Evolutionary conservation across 2,888 invertebrate species (phyloP).

Genomic region (Trachelus troglodyta): DNA sequence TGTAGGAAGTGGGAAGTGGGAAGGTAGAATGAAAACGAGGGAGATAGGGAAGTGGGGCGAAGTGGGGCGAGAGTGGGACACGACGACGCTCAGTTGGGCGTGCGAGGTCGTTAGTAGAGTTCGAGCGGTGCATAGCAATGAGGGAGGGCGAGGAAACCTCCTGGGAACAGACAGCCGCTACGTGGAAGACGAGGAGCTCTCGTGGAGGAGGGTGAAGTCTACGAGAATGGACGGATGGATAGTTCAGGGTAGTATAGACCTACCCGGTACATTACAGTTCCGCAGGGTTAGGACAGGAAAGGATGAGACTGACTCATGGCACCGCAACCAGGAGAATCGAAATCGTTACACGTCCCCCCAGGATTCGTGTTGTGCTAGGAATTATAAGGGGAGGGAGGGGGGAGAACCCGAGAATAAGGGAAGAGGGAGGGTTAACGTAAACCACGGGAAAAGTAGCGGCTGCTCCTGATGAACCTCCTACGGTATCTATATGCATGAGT

Average conservation of each 20-base stretch:
- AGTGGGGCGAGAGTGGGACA: not conserved
- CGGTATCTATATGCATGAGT: not conserved
- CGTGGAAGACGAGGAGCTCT: constrained; percentile 35
- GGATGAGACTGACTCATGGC: constrained; percentile 58
- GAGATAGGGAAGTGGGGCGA: no score
- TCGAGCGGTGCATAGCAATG: constrained; percentile 65
- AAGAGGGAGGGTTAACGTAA: not conserved
- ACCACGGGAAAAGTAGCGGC: not conserved
- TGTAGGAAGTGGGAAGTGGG: no score
- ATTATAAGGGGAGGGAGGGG: constrained; percentile 26
- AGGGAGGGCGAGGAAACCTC: constrained; percentile 56
- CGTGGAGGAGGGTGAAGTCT: constrained; percentile 23
- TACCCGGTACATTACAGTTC: constrained; percentile 18
- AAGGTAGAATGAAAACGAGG: no score
- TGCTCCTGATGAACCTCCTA: not conserved
- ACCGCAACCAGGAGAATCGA: constrained; percentile 55
- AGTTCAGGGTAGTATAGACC: constrained; percentile 18
- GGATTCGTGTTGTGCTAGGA: constrained; percentile 61
- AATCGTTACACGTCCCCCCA: constrained; percentile 59
- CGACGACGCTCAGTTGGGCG: constrained; percentile 18
- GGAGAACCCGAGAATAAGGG: not conserved
- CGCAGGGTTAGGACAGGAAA: constrained; percentile 20
- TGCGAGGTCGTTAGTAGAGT: constrained; percentile 55
- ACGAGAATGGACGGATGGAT: not conserved
- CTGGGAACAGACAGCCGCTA: constrained; percentile 63